phyloP scores from a whole-genome alignment of 2,888 invertebrate species.

The Cheilosia impressa region DNA sequence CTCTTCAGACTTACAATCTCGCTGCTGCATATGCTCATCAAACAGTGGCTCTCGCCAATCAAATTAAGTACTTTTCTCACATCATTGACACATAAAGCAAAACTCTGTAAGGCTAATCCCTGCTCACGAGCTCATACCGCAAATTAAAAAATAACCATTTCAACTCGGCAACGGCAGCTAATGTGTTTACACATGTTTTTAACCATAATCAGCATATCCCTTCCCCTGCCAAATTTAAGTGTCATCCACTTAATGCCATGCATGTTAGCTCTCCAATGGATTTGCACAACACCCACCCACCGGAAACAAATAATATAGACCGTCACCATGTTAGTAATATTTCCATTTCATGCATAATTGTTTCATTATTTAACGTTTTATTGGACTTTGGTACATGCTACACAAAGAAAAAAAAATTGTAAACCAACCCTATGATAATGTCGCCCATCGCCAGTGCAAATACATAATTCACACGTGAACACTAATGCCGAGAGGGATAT shows the following conservation, averaged over 20 bases:
- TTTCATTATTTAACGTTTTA: background rate
- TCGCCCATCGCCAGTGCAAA: background rate
- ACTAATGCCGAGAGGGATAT: background rate
- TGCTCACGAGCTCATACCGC: background rate
- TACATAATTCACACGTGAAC: background rate
- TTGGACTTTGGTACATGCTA: background rate
- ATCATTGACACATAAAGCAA: too few relatives aligned
- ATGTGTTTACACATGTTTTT: constrained; percentile 2
- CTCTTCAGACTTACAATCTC: too few relatives aligned
- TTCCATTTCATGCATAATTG: background rate
- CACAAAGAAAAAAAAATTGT: background rate
- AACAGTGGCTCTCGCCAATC: too few relatives aligned
- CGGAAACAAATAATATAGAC: background rate
- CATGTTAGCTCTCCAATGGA: background rate
- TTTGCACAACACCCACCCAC: background rate
- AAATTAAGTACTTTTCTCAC: too few relatives aligned
- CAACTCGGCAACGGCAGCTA: background rate
- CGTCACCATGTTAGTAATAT: background rate
- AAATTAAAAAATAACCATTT: background rate
- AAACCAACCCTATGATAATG: background rate
- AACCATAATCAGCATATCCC: background rate
- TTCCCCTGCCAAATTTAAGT: background rate
- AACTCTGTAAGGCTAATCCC: background rate
- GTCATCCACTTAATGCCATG: background rate
- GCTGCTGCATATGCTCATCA: too few relatives aligned